Evolutionary conservation across 2,888 invertebrate species (phyloP), one percentile per base, ranked within the genome.

Genomic region (Thecocarcelia acutangulata): DNA sequence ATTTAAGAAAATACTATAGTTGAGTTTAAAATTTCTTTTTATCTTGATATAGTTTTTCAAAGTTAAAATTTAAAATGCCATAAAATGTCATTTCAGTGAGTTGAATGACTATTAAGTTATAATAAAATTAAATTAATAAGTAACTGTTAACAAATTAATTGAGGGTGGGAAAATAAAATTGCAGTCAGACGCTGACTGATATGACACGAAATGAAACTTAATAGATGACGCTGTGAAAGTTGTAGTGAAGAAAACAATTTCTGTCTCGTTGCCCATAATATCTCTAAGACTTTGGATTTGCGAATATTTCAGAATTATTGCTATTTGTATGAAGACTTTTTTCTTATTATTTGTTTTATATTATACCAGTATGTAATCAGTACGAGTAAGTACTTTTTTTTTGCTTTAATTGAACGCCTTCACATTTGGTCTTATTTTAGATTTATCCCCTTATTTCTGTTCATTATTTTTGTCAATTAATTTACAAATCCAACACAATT

Each of bases 401-500:
- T 13, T 28, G 33, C 21, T 64, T 74, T 63, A 74, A 70, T 50
- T 70, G 13, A 63, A 63, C 63, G 73, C 44, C 54, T 52, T 19
- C 17, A 37, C 44, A 74, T 59, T 59, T 13, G 24, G 52, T 68
- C 15, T 52, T 68, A 21, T 64, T 50, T 50, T 50, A 15, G 37
- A n/a, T 44, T 17, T 33, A 48, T 63, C 28, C 24, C n/a, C n/a
- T n/a, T n/a, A n/a, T n/a, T n/a, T 37, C 4, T 15, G 1, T 24
- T 66, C 13, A 19, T 33, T 33, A 15, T 6, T 52, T 58, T 75
- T 58, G 15, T 28, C 56, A 79, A 79, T 75, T 70, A 70, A 61
- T 72, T 74, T 66, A 63, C 61, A 72, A 59, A 82, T 74, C 21
- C 70, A 58, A 64, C 70, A 54, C 64, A 75, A 70, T 70, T 82